Conservation (phyloP, 1,140 invertebrate species). For the Atopsyche davidsoni region DNA sequence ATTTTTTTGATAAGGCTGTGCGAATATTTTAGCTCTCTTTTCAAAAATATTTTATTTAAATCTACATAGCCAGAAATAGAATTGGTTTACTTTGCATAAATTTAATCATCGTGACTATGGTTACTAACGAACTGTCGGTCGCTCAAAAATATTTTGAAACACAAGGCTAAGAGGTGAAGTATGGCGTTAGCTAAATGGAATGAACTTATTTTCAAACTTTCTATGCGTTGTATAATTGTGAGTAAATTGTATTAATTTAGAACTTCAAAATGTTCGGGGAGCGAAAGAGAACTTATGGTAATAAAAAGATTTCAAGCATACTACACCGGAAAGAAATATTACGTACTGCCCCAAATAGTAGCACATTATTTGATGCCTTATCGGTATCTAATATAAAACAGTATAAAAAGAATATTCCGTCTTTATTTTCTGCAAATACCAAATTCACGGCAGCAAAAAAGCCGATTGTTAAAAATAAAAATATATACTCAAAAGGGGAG, state of each 20-base stretch:
- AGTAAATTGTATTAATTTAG: not conserved
- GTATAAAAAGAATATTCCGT: constrained; percentile 12
- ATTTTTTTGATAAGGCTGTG: too few species aligned
- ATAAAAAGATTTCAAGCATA: constrained; percentile 8
- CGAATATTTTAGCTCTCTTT: too few species aligned
- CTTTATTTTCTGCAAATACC: not conserved
- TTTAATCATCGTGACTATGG: too few species aligned
- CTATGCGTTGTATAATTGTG: not conserved
- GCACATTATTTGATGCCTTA: constrained; percentile 13
- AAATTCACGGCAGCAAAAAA: not conserved
- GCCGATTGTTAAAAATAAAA: not conserved
- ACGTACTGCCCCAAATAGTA: constrained; percentile 7
- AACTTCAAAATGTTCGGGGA: constrained; percentile 7
- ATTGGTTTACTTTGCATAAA: too few species aligned
- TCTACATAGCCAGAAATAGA: too few species aligned
- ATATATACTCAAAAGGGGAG: not conserved
- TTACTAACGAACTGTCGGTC: too few species aligned
- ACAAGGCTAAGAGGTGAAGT: too few species aligned
- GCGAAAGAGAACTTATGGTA: constrained; percentile 13
- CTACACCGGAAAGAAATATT: constrained; percentile 17
- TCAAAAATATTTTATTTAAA: too few species aligned
- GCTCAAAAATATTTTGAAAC: too few species aligned
- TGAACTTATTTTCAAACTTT: too few species aligned
- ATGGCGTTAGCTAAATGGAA: too few species aligned
- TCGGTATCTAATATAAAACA: constrained; percentile 12